A percentile compares a stretch with the other conserved stretches of the same genome.
Conservation (phyloP, 1,140 invertebrate species). For the Mesaphorura yosii region DNA sequence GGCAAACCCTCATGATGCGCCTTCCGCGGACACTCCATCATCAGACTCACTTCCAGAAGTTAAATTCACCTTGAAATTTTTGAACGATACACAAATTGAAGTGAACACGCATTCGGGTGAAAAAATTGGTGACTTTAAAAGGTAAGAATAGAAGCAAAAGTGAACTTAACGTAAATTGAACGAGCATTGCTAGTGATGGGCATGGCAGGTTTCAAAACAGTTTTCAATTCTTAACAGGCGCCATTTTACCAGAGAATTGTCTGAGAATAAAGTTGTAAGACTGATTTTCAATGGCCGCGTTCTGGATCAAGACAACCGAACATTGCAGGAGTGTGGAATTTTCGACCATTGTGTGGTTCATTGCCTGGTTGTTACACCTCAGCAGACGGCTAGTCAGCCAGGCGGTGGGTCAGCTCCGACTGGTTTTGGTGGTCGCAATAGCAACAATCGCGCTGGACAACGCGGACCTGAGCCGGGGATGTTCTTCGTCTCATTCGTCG, state of each 20-base stretch:
- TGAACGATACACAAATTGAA: conserved; percentile 71
- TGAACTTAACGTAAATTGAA: too few relatives aligned
- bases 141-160: too few relatives aligned
- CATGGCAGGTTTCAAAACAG: conserved; percentile 1
- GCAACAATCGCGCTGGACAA: not conserved
- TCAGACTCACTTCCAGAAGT: not conserved
- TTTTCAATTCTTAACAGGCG: conserved; percentile 47
- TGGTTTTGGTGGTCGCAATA: not conserved
- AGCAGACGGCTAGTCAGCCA: not conserved
- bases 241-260: conserved; percentile 66
- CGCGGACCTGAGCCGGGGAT: conserved; percentile 25
- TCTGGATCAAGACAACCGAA: conserved; percentile 58
- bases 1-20: not conserved
- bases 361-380: conserved; percentile 50
- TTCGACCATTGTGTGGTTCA: conserved; percentile 78
- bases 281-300: conserved; percentile 80
- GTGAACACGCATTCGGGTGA: conserved; percentile 64
- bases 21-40: not conserved
- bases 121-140: conserved; percentile 72
- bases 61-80: conserved; percentile 51
- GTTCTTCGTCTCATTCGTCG: conserved; percentile 29
- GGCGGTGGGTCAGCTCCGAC: not conserved
- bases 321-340: conserved; percentile 62
- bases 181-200: not conserved
- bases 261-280: conserved; percentile 60